A percentile compares a stretch with the other conserved stretches of the same genome.
Evolutionary conservation across 2,888 invertebrate genomes (phyloP).

Genomic region (Sphaeridia pumilis): DNA sequence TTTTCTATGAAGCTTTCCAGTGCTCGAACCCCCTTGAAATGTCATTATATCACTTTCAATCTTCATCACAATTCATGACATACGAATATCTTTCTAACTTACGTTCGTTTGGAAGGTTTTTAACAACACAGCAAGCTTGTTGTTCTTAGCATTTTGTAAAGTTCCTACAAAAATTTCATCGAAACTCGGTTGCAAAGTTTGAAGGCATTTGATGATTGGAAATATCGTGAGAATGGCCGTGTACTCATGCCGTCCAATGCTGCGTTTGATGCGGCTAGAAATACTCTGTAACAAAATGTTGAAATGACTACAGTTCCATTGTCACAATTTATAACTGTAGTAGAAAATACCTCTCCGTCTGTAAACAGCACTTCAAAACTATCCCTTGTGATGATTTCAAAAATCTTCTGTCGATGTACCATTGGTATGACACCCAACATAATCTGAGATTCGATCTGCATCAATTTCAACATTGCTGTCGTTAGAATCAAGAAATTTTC

Average conservation of each 20-base stretch:
- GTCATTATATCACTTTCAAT: background rate
- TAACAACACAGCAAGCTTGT: constrained; percentile 28
- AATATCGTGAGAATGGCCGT: constrained; percentile 67
- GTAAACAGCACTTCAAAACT: constrained; percentile 72
- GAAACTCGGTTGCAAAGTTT: constrained; percentile 64
- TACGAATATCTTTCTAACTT: no score
- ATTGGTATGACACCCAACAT: constrained; percentile 74
- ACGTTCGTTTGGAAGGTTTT: constrained; percentile 32
- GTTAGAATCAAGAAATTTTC: constrained; percentile 71
- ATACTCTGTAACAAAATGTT: constrained; percentile 48
- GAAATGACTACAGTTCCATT: background rate
- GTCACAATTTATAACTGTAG: background rate
- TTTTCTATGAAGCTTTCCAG: constrained; percentile 88
- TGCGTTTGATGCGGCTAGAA: constrained; percentile 59
- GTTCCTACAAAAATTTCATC: constrained; percentile 64
- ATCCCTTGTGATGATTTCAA: constrained; percentile 69
- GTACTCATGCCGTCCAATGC: constrained; percentile 65
- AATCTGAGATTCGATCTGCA: constrained; percentile 72
- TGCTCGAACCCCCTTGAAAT: constrained; percentile 64
- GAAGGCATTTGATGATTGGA: constrained; percentile 66
- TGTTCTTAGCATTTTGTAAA: constrained; percentile 51
- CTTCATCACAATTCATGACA: no score
- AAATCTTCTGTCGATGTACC: constrained; percentile 67
- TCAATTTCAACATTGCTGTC: constrained; percentile 67
- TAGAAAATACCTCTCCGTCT: constrained; percentile 61